phyloP scores from a whole-genome alignment of 2,888 invertebrate genomes.

The Agonum fuliginosum region DNA sequence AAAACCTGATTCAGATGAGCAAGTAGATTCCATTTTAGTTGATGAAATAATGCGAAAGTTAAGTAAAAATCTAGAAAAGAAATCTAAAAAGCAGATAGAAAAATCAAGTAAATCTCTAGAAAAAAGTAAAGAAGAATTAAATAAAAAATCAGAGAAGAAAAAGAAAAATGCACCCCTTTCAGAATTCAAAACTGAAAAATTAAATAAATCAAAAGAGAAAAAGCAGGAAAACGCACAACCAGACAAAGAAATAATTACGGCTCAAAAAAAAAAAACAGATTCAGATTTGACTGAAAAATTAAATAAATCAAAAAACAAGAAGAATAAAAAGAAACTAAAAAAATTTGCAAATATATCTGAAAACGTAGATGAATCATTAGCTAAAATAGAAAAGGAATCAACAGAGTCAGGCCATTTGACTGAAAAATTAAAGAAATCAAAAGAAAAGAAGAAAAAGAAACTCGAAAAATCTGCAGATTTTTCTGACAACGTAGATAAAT shows the following conservation, averaged over 20 bases:
- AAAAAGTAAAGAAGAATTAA: slow-evolving; percentile 17
- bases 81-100: too few relatives aligned
- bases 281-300: too few relatives aligned
- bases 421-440: too few relatives aligned
- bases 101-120: slow-evolving; percentile 10
- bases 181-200: background rate
- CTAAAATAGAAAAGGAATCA: background rate
- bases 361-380: slow-evolving; percentile 1
- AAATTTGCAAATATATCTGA: too few relatives aligned
- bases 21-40: background rate
- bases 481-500: too few relatives aligned
- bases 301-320: too few relatives aligned
- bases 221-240: background rate
- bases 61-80: too few relatives aligned
- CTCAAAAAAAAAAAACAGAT: too few relatives aligned
- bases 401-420: too few relatives aligned
- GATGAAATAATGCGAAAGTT: slow-evolving; percentile 15
- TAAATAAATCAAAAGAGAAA: background rate
- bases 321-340: too few relatives aligned
- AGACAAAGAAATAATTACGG: background rate
- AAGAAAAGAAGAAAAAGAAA: too few relatives aligned
- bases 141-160: slow-evolving; percentile 6
- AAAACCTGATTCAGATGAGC: slow-evolving; percentile 35
- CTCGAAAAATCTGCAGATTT: too few relatives aligned
- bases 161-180: background rate